Conservation (phyloP, 2,113 vertebrate genomes). For the Corvus cornix region DNA sequence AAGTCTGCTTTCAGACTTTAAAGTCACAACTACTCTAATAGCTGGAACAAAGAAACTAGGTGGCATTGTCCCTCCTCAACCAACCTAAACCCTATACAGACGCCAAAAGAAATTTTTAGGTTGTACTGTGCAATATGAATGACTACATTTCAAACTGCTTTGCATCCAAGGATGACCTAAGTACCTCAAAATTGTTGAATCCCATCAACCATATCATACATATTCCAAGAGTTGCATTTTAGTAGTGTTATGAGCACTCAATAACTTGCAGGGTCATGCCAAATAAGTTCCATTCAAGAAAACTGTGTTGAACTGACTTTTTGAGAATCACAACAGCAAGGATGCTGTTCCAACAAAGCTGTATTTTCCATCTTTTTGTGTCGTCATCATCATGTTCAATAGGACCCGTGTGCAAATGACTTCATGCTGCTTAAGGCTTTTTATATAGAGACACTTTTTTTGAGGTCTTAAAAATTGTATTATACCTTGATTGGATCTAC, state of each 20-base stretch:
- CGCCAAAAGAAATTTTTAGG: background rate
- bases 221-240: background rate
- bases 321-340: background rate
- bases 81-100: background rate
- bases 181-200: background rate
- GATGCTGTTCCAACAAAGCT: background rate
- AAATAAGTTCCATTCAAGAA: background rate
- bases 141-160: background rate
- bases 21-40: background rate
- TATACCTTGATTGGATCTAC: background rate
- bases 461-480: background rate
- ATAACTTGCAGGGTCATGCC: background rate
- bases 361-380: background rate
- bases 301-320: background rate
- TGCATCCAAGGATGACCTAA: background rate
- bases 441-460: background rate
- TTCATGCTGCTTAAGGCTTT: background rate
- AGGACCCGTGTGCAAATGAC: background rate
- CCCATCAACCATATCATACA: background rate
- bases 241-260: background rate
- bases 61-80: background rate
- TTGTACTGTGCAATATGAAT: background rate
- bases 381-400: background rate
- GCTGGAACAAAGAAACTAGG: background rate
- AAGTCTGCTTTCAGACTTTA: background rate